Evolutionary conservation across 1,140 invertebrate species (phyloP), one percentile per base, ranked within the genome.

Genomic region (Telenomus remus): DNA sequence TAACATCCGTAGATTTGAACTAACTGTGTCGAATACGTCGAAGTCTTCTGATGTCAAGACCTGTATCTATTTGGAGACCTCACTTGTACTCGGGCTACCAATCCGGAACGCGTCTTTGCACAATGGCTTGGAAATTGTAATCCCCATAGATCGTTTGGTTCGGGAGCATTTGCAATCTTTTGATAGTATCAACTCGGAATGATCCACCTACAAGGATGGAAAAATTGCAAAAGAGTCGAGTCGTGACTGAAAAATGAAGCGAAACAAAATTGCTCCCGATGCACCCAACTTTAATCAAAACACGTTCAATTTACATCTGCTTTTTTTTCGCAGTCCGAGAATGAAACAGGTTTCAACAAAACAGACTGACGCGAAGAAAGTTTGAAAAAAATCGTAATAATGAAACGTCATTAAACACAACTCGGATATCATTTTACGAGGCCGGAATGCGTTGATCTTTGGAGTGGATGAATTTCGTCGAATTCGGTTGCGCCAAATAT

Each of bases 51-150:
- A 66, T 66, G 49, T 44, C 44, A 56, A 55, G 49, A 47, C 14
- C 50, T 35, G 27, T 65, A 48, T 66, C 61, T 56, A 43, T 66
- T 60, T 56, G 12, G 39, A 5, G 34, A 42, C 16, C 54, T 57
- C 54, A 42, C 50, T 56, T 49, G 46, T 27, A 34, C 42, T 63
- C 47, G 35, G 9, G 42, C 19, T 48, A 47, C 43, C 49, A 55
- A 59, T 47, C 27, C 56, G 43, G 49, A 47, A 4, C 37, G 56
- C 46, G 27, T 48, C 59, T 68, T 68, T 33, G 63, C 64, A 68
- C 72, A 75, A 75, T 75, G 47, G 57, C 16, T 19, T 43, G 53
- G 64, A 68, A 75, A 75, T 64, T 74, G 64, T 74, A 74, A 74
- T 74, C 51, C 64, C 49, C 14, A 55, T 49, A 11, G 70, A 74